Evolutionary conservation across 2,888 invertebrate genomes (phyloP), one percentile per base, ranked within the genome.

Genomic region (Sarcophaga subvicina): DNA sequence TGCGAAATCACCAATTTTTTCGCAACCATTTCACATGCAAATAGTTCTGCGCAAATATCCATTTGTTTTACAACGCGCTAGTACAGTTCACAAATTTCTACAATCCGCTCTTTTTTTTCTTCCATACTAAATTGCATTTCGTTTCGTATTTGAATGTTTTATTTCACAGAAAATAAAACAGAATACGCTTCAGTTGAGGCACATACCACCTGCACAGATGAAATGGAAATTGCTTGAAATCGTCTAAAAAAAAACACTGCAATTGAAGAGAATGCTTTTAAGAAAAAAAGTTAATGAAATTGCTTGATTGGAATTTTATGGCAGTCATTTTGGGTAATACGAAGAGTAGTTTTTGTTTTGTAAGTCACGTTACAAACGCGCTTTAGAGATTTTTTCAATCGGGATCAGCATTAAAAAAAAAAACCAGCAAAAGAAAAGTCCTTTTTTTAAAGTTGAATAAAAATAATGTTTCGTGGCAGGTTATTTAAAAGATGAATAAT

Each of bases 221-320:
- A 4, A 54, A 54, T 54, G 54, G 17, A 17, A 54, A 47, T 25
- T 25, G 66, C 54, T 49, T 14, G 22, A 54, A 62, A n/a, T 20
- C 60, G 12, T 6, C 37, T 10, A 37, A 72, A 72, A 59, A 22
- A 22, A 69, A 4, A 5, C n/a, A 17, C 8, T 47, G 25, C 45
- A 75, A 14, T 25, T 12, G 59, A 54, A 71, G 60, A 67, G 66
- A 25, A 75, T 70, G 69, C 62, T 22, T 71, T 70, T 22, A 1
- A 22, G 63, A 75, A 78, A 79, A 79, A 81, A 81, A 79, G 62
- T 62, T 81, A 87, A 87, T 87, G 87, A 87, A 87, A 84, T 84
- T 87, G 87, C 84, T 84, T 87, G 84, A 87, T 87, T 84, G 82
- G 71, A 82, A 87, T 84, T 87, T 87, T 84, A 84, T 87, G 87